Conservation (phyloP, 1,140 invertebrate genomes). For the Heliconius melpomene region DNA sequence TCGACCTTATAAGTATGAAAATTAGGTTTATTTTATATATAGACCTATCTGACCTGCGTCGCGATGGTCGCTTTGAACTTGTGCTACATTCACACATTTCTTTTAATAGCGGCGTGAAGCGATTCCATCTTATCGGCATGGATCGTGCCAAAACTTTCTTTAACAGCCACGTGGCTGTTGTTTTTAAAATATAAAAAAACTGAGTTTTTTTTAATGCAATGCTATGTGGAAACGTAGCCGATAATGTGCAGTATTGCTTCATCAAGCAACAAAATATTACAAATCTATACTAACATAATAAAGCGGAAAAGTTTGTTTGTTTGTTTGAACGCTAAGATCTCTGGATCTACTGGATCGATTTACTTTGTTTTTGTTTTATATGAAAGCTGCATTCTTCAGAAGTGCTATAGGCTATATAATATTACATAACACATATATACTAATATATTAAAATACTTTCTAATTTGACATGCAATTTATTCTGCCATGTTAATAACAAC, state of each 20-base stretch:
- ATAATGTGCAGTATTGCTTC: slow-evolving; percentile 29
- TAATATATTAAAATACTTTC: no score
- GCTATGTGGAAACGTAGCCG: slow-evolving; percentile 23
- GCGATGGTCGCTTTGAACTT: slow-evolving; percentile 66
- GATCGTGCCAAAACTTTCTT: slow-evolving; percentile 65
- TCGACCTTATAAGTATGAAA: slow-evolving; percentile 60
- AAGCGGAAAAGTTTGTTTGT: no score
- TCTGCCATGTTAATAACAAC: no score
- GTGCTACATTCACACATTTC: slow-evolving; percentile 65
- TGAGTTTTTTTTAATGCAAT: slow-evolving; percentile 20
- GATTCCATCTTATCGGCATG: slow-evolving; percentile 45
- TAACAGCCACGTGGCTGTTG: slow-evolving; percentile 54
- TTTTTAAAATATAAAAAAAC: slow-evolving; percentile 40
- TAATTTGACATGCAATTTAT: no score
- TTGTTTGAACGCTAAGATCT: no score
- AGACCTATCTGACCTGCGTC: slow-evolving; percentile 45
- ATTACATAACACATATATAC: no score
- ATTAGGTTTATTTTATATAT: slow-evolving; percentile 66
- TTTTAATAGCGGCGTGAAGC: slow-evolving; percentile 56
- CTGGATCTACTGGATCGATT: no score
- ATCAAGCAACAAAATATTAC: neutral
- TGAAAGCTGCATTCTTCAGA: no score
- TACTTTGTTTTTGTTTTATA: no score
- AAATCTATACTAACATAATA: no score
- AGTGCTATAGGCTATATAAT: no score